Evolutionary conservation across 2,888 invertebrate genomes (phyloP).

Genomic region (Ectropis crepuscularia): DNA sequence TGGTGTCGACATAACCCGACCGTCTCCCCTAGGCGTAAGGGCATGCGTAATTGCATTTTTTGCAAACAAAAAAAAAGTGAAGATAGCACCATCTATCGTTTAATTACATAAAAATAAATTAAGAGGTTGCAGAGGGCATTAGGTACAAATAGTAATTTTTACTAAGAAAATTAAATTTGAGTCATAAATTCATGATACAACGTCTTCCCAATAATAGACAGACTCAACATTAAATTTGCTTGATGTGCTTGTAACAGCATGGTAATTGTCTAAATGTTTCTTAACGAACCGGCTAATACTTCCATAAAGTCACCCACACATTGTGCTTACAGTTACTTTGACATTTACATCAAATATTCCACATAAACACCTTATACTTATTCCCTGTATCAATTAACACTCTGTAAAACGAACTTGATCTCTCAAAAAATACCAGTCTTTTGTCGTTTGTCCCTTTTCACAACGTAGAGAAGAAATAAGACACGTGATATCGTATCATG

Average conservation of each 20-base stretch:
- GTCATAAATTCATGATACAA: too few species aligned
- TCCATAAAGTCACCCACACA: slow-evolving; percentile 10
- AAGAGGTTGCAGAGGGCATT: too few species aligned
- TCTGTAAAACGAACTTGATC: slow-evolving; percentile 46
- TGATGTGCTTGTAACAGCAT: not conserved
- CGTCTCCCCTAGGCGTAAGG: too few species aligned
- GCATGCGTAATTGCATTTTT: too few species aligned
- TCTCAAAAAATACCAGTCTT: slow-evolving; percentile 47
- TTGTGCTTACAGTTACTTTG: slow-evolving; percentile 11
- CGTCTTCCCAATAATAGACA: too few species aligned
- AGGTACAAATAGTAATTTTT: too few species aligned
- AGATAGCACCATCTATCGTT: too few species aligned
- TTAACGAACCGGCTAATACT: slow-evolving; percentile 3
- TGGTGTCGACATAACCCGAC: too few species aligned
- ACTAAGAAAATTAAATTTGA: too few species aligned
- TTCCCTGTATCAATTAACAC: slow-evolving; percentile 54
- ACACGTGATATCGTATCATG: slow-evolving; percentile 18
- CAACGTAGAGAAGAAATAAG: slow-evolving; percentile 21
- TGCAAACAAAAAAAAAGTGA: too few species aligned
- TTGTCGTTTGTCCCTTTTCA: slow-evolving; percentile 4
- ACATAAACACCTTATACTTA: slow-evolving; percentile 39
- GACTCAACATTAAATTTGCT: too few species aligned
- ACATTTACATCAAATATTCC: slow-evolving; percentile 34
- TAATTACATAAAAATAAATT: too few species aligned
- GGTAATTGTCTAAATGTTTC: not conserved